Percentiles rank a stretch among this genome's conserved stretches.
Evolutionary conservation across 2,888 invertebrate species (phyloP).

Genomic region (Hermaeophaga mercurialis): DNA sequence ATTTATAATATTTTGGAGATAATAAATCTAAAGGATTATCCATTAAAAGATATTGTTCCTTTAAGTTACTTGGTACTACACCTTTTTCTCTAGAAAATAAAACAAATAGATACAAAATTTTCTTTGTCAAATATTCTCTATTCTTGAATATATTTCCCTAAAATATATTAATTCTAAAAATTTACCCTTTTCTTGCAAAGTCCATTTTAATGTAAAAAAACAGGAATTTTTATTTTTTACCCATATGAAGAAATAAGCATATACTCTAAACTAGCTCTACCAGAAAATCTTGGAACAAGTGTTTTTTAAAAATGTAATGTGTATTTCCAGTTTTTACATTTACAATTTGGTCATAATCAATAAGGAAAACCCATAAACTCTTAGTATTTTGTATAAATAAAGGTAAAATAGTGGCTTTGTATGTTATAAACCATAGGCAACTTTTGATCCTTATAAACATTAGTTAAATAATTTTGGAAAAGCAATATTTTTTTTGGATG

Average conservation of each 20-base stretch:
- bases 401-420: slow-evolving; percentile 23
- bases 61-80: slow-evolving; percentile 28
- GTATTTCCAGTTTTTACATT: slow-evolving; percentile 17
- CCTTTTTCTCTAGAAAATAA: slow-evolving; percentile 27
- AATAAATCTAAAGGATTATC: slow-evolving; percentile 26
- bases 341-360: slow-evolving; percentile 28
- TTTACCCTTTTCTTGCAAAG: slow-evolving; percentile 8
- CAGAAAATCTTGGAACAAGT: slow-evolving; percentile 29
- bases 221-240: not conserved
- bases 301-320: slow-evolving; percentile 24
- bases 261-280: slow-evolving; percentile 26
- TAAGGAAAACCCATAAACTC: slow-evolving; percentile 24
- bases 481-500: slow-evolving; percentile 20
- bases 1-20: slow-evolving; percentile 21
- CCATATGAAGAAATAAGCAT: slow-evolving; percentile 15
- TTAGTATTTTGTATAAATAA: slow-evolving; percentile 13
- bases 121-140: too few relatives aligned
- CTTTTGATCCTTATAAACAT: slow-evolving; percentile 14
- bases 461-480: slow-evolving; percentile 25
- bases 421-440: slow-evolving; percentile 3
- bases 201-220: slow-evolving; percentile 29
- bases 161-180: slow-evolving; percentile 19
- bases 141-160: slow-evolving; percentile 10
- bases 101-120: slow-evolving; percentile 6
- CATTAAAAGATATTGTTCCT: slow-evolving; percentile 30